A percentile compares a stretch with the other conserved stretches of the same genome.
Evolutionary conservation across 92 coral and sea anemone genomes (phyloP).

Genomic region (Heteractis magnifica): DNA sequence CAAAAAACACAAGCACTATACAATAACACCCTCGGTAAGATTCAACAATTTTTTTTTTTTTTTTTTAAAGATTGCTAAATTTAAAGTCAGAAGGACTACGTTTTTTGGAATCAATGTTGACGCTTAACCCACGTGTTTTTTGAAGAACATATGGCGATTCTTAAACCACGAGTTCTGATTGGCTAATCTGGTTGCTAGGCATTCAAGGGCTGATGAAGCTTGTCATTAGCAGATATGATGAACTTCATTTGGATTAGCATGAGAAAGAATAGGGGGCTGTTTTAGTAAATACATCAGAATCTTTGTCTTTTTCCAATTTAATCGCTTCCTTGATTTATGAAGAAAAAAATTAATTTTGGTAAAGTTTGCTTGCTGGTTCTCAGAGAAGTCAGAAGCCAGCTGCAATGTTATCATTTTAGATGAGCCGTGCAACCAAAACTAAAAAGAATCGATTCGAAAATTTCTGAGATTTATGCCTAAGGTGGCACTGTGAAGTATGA

Average conservation of each 20-base stretch:
- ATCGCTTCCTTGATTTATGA: neutral
- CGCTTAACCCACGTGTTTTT: constrained; percentile 19
- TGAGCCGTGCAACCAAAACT: neutral
- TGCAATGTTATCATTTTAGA: neutral
- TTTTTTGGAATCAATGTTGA: neutral
- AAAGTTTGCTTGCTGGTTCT: neutral
- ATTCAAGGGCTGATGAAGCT: neutral
- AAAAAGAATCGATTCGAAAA: neutral
- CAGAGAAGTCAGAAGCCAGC: neutral
- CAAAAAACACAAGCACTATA: too few relatives aligned
- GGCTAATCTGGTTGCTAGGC: constrained; percentile 25
- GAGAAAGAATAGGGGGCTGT: constrained; percentile 6
- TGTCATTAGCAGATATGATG: constrained; percentile 18
- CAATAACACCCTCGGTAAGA: too few relatives aligned
- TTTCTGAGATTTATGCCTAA: too few relatives aligned
- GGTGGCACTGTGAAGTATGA: too few relatives aligned
- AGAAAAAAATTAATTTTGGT: neutral
- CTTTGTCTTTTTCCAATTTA: constrained; percentile 20
- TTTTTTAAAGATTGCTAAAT: neutral
- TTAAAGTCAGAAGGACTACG: neutral
- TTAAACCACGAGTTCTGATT: constrained; percentile 15
- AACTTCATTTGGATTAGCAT: constrained; percentile 20
- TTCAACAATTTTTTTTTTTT: too few relatives aligned
- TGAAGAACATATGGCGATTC: constrained; percentile 15
- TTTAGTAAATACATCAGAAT: constrained; percentile 14